Conservation (phyloP, 2,888 invertebrate genomes). For the Temnothorax ravouxi region DNA sequence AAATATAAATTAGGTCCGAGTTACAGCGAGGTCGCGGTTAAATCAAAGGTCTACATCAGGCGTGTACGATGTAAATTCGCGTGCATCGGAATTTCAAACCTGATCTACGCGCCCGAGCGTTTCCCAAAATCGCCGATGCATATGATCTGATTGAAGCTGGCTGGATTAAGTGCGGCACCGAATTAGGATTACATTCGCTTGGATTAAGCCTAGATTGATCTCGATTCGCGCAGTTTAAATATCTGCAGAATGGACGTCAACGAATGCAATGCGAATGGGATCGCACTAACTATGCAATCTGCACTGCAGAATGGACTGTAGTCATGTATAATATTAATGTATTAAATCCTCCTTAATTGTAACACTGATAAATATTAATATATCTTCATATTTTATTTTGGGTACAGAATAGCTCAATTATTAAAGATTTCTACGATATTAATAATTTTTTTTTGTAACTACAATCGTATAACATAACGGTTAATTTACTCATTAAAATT, state of each 20-base stretch:
- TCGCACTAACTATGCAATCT: not conserved
- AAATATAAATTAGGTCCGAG: conserved; percentile 52
- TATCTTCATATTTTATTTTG: not conserved
- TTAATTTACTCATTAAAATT: not conserved
- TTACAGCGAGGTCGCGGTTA: conserved; percentile 27
- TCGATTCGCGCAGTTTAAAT: conserved; percentile 4
- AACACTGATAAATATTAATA: conserved; percentile 4
- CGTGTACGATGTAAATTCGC: conserved; percentile 38
- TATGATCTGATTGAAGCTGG: conserved; percentile 25
- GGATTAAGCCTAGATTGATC: conserved; percentile 32
- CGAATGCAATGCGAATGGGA: not conserved
- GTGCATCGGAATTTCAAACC: conserved; percentile 38
- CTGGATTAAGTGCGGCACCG: conserved; percentile 41
- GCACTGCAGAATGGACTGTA: too few relatives aligned
- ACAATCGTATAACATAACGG: not conserved
- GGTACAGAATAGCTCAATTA: not conserved
- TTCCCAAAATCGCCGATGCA: conserved; percentile 44
- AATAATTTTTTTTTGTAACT: not conserved
- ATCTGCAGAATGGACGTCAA: not conserved
- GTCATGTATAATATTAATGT: conserved; percentile 1
- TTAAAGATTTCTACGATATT: not conserved
- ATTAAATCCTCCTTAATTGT: not conserved
- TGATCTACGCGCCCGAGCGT: conserved; percentile 33
- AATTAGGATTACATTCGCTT: conserved; percentile 32
- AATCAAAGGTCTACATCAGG: not conserved